Evolutionary conservation across 2,888 invertebrate genomes (phyloP), one percentile per base, ranked within the genome.

Genomic region (Poecilobothrus nobilitatus): DNA sequence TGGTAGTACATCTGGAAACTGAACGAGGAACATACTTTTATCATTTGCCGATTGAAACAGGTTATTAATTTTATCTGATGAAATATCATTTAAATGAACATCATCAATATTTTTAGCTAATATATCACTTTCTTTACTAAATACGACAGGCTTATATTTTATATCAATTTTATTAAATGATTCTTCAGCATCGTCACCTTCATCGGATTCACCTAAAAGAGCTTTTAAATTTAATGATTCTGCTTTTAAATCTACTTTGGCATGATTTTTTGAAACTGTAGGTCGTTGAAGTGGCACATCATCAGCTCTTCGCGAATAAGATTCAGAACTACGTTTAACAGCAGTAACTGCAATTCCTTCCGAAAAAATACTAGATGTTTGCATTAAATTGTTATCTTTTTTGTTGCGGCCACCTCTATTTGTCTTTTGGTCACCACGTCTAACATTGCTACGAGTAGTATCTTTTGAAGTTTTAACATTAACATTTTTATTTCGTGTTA

Each of bases 401-500:
- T 76, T 74, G 15, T 71, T 72, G n/a, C 73, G 67, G 7, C 74
- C 73, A 1, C 75, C 75, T 6, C 74, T 74, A 18, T 71, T 74
- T 4, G 71, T 66, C 21, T 72, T 71, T 18, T 74, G 73, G 44
- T 72, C 72, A 33, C 76, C 75, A 20, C 76, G 74, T 7, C 74
- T 73, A 6, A 72, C 69, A 63, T 77, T 76, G 15, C 76, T 78
- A 27, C 78, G 75, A 3, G 79, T 77, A 10, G 78, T 78, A 70
- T 81, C 81, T 71, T 79, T 79, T 1, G 81, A 79, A 0, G 81
- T 81, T 73, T 81, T 81, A 0, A 81, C 81, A 73, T 79, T 80
- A 15, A 76, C 71, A 74, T 84, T 86, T 77, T 86, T 87, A 76
- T 86, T 87, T 68, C 87, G 83, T 67, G 85, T 80, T 0, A 85